phyloP scores from a whole-genome alignment of 64 coral and sea anemone species.

The Porites lutea region DNA sequence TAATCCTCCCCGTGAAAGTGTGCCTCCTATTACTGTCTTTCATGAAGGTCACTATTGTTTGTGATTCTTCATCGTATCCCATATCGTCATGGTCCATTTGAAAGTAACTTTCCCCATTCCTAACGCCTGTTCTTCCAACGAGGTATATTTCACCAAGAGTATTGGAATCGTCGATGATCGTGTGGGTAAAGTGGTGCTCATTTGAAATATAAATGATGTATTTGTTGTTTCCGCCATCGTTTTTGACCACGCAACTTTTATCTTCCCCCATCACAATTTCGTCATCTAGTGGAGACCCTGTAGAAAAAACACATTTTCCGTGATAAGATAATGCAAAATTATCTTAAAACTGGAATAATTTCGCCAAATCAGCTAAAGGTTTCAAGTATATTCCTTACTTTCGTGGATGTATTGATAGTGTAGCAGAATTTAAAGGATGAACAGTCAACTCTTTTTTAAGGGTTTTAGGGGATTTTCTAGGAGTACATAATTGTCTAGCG shows the following conservation, averaged over 20 bases:
- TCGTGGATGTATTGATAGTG: too few species aligned
- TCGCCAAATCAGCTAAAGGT: not conserved
- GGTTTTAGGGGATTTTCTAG: too few species aligned
- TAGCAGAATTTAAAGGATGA: too few species aligned
- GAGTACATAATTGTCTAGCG: too few species aligned
- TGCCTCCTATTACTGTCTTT: not conserved
- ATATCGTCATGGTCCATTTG: not conserved
- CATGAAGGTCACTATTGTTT: not conserved
- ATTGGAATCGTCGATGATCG: not conserved
- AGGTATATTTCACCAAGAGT: constrained; percentile 1
- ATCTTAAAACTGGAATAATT: not conserved
- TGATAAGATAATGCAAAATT: too few species aligned
- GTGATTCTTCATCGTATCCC: constrained; percentile 11
- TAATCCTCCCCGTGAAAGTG: not conserved
- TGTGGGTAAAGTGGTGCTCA: constrained; percentile 5
- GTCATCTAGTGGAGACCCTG: not conserved
- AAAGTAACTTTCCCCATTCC: too few species aligned
- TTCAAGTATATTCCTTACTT: too few species aligned
- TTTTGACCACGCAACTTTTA: not conserved
- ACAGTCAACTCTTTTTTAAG: too few species aligned
- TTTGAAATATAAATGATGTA: not conserved
- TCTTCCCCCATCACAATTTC: not conserved
- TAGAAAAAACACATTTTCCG: not conserved
- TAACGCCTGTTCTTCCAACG: not conserved
- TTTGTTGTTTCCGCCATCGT: constrained; percentile 4